Percentiles rank a stretch among this genome's conserved stretches.
Conservation (phyloP, 2,797 vertebrate species). For the Helostoma temminkii region DNA sequence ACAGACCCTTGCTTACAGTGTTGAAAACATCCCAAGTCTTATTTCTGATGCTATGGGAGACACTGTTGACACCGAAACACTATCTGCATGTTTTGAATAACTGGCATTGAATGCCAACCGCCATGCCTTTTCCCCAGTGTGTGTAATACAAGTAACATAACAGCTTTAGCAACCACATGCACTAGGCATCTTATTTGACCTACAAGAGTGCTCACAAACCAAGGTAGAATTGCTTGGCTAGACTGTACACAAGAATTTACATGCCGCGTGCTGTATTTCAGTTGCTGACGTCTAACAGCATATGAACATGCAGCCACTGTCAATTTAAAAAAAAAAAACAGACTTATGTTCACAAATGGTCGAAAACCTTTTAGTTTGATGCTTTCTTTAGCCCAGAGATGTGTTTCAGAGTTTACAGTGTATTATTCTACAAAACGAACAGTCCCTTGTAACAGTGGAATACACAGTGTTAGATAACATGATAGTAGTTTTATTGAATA, state of each 20-base stretch:
- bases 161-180: conserved; percentile 45
- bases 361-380: conserved; percentile 18
- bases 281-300: neutral
- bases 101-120: conserved; percentile 20
- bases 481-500: conserved; percentile 73
- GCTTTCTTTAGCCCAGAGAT: neutral
- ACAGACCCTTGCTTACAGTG: conserved; percentile 35
- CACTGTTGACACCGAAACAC: conserved; percentile 62
- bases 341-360: conserved; percentile 18
- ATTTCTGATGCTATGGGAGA: conserved; percentile 45
- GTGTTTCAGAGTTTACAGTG: conserved; percentile 25
- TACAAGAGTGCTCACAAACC: conserved; percentile 19
- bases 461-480: conserved; percentile 65
- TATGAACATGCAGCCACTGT: neutral
- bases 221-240: conserved; percentile 24
- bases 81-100: conserved; percentile 61
- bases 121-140: conserved; percentile 9
- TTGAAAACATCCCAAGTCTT: conserved; percentile 36
- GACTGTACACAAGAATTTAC: conserved; percentile 40
- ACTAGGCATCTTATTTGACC: conserved; percentile 38
- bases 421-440: conserved; percentile 7
- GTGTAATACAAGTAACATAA: conserved; percentile 45
- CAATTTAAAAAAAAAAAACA: conserved; percentile 4
- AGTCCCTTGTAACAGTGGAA: conserved; percentile 64
- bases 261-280: conserved; percentile 30